Evolutionary conservation across 1,140 invertebrate species (phyloP).

Genomic region (Anastrepha ludens): DNA sequence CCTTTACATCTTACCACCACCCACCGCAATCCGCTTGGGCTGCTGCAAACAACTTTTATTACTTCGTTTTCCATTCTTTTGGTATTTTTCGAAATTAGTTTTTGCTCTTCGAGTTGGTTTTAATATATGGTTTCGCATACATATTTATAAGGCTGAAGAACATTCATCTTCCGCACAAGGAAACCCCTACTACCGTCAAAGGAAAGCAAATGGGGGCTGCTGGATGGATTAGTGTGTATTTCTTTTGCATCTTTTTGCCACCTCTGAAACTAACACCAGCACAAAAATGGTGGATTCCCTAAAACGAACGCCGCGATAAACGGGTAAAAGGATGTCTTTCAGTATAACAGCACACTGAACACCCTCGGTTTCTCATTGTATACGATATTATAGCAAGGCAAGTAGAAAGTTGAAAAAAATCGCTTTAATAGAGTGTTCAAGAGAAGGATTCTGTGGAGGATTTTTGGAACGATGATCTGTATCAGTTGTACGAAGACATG

Average conservation of each 20-base stretch:
- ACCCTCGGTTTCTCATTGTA: too few species aligned
- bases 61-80: slow-evolving; percentile 62
- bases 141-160: slow-evolving; percentile 73
- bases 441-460: too few species aligned
- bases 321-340: too few species aligned
- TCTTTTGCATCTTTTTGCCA: not conserved
- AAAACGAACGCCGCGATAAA: too few species aligned
- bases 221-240: not conserved
- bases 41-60: not conserved
- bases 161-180: slow-evolving; percentile 68
- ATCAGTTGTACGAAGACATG: too few species aligned
- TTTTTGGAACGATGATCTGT: too few species aligned
- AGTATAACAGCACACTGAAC: too few species aligned
- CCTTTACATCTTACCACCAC: not conserved
- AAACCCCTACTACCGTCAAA: not conserved
- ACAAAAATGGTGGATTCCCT: too few species aligned
- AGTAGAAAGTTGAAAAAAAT: too few species aligned
- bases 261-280: not conserved
- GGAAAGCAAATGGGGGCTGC: not conserved
- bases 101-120: slow-evolving; percentile 70
- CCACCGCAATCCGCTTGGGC: not conserved
- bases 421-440: too few species aligned
- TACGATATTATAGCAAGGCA: too few species aligned
- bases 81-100: slow-evolving; percentile 74
- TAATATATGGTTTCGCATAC: slow-evolving; percentile 73